Conservation (phyloP, 2,113 vertebrate species). For the Hucho hucho region DNA sequence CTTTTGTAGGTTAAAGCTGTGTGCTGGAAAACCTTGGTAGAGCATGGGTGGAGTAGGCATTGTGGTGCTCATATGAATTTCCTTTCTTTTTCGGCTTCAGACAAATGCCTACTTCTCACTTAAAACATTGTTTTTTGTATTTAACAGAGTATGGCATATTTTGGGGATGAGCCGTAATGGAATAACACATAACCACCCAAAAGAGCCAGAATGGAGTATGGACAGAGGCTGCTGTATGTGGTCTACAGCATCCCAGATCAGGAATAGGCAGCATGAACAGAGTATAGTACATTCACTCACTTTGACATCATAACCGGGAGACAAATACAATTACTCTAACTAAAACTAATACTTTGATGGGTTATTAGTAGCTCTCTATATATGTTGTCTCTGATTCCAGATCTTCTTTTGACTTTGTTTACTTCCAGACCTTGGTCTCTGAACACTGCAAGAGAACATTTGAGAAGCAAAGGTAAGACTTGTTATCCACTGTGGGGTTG, state of each 20-base stretch:
- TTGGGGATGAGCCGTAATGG: conserved; percentile 1
- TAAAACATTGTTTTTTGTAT: no score
- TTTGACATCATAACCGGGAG: no score
- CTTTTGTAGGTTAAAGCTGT: no score
- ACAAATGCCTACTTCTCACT: no score
- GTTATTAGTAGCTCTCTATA: no score
- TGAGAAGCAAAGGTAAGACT: conserved; percentile 49
- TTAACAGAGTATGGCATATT: conserved; percentile 13
- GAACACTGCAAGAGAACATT: conserved; percentile 31
- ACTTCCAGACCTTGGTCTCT: conserved; percentile 47
- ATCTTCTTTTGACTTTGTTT: conserved; percentile 41
- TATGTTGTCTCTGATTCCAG: not conserved
- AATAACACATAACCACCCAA: not conserved
- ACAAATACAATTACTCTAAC: not conserved
- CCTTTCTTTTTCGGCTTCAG: no score
- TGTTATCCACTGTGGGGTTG: conserved; percentile 26
- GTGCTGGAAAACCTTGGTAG: no score
- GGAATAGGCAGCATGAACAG: not conserved
- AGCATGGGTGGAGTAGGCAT: no score
- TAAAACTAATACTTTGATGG: not conserved
- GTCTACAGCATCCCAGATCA: not conserved
- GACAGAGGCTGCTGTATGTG: not conserved
- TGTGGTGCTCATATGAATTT: no score
- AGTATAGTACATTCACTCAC: not conserved
- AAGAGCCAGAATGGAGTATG: conserved; percentile 11